Conservation (phyloP, 1,140 invertebrate genomes). For the Trichomalopsis sarcophagae region DNA sequence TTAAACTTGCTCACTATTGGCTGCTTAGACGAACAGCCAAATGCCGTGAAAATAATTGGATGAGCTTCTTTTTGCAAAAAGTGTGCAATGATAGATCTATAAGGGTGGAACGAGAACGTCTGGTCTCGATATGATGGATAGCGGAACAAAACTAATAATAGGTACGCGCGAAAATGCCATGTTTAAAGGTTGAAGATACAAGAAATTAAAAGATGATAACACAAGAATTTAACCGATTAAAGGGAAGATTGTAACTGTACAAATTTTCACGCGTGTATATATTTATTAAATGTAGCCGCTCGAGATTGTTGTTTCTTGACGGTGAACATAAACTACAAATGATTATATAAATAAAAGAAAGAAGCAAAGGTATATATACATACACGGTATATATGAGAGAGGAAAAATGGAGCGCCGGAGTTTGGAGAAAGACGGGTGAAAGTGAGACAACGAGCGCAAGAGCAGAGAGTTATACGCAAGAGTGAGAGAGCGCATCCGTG, state of each 20-base stretch:
- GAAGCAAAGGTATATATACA: conserved; percentile 37
- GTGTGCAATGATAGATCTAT: conserved; percentile 52
- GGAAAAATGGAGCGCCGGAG: conserved; percentile 2
- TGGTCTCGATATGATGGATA: conserved; percentile 22
- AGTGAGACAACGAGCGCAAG: conserved; percentile 9
- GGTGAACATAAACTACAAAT: conserved; percentile 43
- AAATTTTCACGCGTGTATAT: conserved; percentile 51
- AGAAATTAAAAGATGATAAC: not conserved
- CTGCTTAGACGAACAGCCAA: conserved; percentile 6
- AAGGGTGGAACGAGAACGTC: conserved; percentile 36
- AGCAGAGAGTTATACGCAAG: not conserved
- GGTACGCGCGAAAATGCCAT: conserved; percentile 32
- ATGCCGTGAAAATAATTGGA: conserved; percentile 7
- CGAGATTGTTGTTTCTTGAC: conserved; percentile 32
- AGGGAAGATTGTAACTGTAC: conserved; percentile 47
- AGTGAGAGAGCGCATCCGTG: conserved; percentile 17
- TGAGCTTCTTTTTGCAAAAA: conserved; percentile 46
- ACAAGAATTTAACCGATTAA: conserved; percentile 16
- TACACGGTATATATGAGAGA: conserved; percentile 35
- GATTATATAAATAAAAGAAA: conserved; percentile 46
- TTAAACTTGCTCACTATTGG: conserved; percentile 15
- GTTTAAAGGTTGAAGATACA: not conserved
- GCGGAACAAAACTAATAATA: conserved; percentile 39
- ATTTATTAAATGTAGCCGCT: conserved; percentile 35
- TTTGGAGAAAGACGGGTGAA: not conserved